Percentiles rank a stretch among this genome's conserved stretches.
Conservation (phyloP, 2,797 vertebrate genomes). For the Picus viridis region DNA sequence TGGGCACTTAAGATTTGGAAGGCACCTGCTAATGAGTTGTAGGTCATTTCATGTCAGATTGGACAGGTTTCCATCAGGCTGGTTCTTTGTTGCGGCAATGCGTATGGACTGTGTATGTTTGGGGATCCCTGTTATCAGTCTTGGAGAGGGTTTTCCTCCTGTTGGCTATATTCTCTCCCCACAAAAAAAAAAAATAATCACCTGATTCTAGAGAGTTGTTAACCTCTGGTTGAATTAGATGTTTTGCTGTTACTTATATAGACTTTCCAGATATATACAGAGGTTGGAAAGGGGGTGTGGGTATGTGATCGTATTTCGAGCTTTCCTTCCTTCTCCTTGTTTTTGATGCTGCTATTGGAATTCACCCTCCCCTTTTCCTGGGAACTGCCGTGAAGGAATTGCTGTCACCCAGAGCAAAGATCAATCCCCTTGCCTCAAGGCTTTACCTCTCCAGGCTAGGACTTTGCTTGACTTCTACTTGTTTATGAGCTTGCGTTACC, state of each 20-base stretch:
- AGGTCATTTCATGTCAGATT: slow-evolving; percentile 45
- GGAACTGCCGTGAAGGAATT: neutral
- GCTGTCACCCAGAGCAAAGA: neutral
- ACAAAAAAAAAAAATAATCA: neutral
- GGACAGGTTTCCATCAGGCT: slow-evolving; percentile 18
- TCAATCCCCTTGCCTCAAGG: neutral
- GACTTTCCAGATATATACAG: neutral
- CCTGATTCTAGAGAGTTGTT: neutral
- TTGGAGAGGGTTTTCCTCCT: slow-evolving; percentile 20
- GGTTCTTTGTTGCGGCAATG: neutral
- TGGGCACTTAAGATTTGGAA: slow-evolving; percentile 52
- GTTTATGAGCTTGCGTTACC: neutral
- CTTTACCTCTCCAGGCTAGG: neutral
- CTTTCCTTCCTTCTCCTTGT: slow-evolving; percentile 20
- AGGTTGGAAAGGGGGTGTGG: neutral
- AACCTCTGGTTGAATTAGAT: neutral
- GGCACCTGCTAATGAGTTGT: slow-evolving; percentile 33
- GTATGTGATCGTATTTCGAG: neutral
- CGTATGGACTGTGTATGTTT: neutral
- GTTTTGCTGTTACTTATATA: neutral
- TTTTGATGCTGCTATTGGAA: slow-evolving; percentile 39
- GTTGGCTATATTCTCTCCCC: slow-evolving; percentile 1
- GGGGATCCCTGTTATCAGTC: neutral
- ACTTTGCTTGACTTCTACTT: neutral
- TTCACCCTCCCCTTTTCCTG: neutral